Evolutionary conservation across 2,888 invertebrate genomes (phyloP).

Genomic region (Antitype chi): DNA sequence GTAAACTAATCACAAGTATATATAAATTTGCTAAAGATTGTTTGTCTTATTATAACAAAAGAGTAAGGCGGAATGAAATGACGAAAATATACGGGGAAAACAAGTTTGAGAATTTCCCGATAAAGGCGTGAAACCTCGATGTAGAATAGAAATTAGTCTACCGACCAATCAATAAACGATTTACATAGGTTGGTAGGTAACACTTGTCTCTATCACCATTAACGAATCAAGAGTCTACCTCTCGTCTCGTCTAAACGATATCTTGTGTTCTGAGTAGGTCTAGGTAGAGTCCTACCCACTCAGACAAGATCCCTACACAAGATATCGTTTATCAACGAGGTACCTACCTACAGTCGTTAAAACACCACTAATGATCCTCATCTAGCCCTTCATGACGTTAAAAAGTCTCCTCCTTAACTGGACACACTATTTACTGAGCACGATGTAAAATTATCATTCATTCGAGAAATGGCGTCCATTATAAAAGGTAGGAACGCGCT

Average conservation of each 20-base stretch:
- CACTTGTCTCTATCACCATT: neutral
- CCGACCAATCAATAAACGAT: neutral
- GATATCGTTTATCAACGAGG: neutral
- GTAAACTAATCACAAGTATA: too few relatives aligned
- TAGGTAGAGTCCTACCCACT: neutral
- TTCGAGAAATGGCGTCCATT: slow-evolving; percentile 68
- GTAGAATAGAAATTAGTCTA: neutral
- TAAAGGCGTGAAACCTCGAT: neutral
- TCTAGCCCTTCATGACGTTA: slow-evolving; percentile 1
- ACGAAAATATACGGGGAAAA: neutral
- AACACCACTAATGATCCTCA: slow-evolving; percentile 20
- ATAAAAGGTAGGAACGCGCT: slow-evolving; percentile 44
- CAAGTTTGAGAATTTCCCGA: neutral
- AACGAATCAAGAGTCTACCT: neutral
- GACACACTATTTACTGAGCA: slow-evolving; percentile 41
- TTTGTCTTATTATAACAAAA: neutral
- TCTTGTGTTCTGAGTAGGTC: too few relatives aligned
- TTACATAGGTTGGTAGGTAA: neutral
- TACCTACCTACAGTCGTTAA: slow-evolving; percentile 7
- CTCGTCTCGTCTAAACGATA: too few relatives aligned
- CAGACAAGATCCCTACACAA: neutral
- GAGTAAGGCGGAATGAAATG: neutral
- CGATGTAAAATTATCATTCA: slow-evolving; percentile 64
- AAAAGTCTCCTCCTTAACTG: slow-evolving; percentile 12
- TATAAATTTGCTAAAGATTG: neutral